Evolutionary conservation across 2,797 vertebrate species (phyloP), one percentile per base, ranked within the genome.

Genomic region (Pogonophryne albipinna): DNA sequence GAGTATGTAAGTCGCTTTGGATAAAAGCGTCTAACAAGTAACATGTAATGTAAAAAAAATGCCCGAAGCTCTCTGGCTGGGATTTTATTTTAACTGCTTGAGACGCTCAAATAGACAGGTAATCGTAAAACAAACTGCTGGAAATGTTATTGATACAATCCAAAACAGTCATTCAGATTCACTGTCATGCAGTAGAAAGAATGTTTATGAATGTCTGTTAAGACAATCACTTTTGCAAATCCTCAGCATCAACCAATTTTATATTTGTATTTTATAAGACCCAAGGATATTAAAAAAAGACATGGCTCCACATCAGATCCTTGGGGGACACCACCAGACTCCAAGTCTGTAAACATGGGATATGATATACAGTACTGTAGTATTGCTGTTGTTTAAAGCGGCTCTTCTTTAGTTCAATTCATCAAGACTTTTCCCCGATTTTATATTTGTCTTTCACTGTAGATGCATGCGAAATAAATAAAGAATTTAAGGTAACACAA

Each of bases 231-330:
- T 52, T 68, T 45, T 45, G 15, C 16, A 62, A 65, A 27, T 47
- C 41, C 47, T 55, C 27, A 64, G 3, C 23, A 60, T 61, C 20
- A 49, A 56, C 11, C 23, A 49, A 4, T 46, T n/a, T 23, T 31
- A 23, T 17, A n/a, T 62, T 27, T 50, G 15, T 66, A 15, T 44
- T 7, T 53, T 34, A 38, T 23, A 15, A 27, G 11, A 38, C 9
- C 12, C 8, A 50, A 3, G 4, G 4, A 42, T 47, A 15, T 77
- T 23, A 56, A 72, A 16, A 75, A 82, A 51, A 23, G 4, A 20
- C 59, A 16, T 9, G 65, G 57, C 71, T 63, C 50, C 17, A 61
- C 46, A 52, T 52, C 41, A 55, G 66, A 74, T 60, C 64, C 71
- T 44, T 78, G 63, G 6, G 59, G 65, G 38, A 80, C 65, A 4